phyloP scores from a whole-genome alignment of 2,797 vertebrate genomes.

The Corythornis leucogaster region DNA sequence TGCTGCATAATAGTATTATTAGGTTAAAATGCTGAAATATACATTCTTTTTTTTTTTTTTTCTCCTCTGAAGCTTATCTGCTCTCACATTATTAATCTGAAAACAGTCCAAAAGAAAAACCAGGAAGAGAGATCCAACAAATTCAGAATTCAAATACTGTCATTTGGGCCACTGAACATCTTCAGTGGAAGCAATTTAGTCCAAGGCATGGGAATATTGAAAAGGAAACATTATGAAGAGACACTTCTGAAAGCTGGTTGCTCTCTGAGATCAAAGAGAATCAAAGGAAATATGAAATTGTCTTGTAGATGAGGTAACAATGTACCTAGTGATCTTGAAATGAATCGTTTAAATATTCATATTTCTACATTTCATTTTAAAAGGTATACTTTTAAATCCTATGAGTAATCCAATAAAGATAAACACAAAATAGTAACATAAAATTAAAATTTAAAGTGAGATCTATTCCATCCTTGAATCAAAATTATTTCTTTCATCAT shows the following conservation, averaged over 20 bases:
- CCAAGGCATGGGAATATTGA: background rate
- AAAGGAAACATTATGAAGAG: background rate
- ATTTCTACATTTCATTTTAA: background rate
- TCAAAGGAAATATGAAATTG: constrained; percentile 17
- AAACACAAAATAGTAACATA: background rate
- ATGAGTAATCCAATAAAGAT: background rate
- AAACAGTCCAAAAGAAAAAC: constrained; percentile 3
- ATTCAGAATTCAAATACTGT: background rate
- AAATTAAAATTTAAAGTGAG: background rate
- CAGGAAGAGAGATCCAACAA: background rate
- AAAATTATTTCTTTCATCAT: background rate
- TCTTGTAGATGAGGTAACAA: background rate
- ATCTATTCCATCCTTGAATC: background rate
- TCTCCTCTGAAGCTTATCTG: background rate
- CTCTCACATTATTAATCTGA: background rate
- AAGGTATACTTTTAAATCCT: background rate
- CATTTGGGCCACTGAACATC: background rate
- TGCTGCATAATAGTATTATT: background rate
- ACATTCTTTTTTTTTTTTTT: background rate
- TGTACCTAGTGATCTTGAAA: background rate
- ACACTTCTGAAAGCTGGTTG: background rate
- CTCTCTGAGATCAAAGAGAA: constrained; percentile 11
- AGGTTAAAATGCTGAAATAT: background rate
- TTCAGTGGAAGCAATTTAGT: constrained; percentile 3
- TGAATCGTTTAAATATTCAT: background rate